Evolutionary conservation across 2,888 invertebrate genomes (phyloP), one percentile per base, ranked within the genome.

Genomic region (Xylota sylvarum): DNA sequence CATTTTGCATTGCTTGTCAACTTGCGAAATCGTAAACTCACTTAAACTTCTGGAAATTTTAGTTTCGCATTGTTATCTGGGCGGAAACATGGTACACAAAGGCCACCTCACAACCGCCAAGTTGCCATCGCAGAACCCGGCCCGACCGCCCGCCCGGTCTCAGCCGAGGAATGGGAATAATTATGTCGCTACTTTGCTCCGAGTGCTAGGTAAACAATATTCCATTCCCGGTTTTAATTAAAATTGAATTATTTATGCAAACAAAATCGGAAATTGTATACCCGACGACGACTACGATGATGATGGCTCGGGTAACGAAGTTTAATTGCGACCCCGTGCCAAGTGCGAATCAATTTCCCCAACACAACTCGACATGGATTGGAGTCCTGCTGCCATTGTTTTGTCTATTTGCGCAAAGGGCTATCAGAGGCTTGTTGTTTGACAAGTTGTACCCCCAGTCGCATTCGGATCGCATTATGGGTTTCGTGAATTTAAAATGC

Each of bases 241-340:
- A 86, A 86, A 86, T 82, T 86, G 86, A 86, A 86, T 86, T 86
- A 86, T 86, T 86, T 86, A 86, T 86, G 82, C 86, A 86, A 86
- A 86, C 82, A 86, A 86, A 86, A 86, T 86, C 86, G 86, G 77
- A 50, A 86, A 86, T 81, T 56, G 81, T 86, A 77, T 64, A 43
- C 19, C 55, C 19, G 69, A 58, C 55, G 32, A 50, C 70, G 60
- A 55, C 55, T 23, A 50, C 64, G 52, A 23, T 46, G 19, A 35
- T 23, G 65, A 50, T 14, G 43, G 19, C 64, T 64, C 17, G 64
- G 67, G 60, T 81, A 81, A 78, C 86, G 62, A 73, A 86, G 86
- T 86, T 86, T 86, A 86, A 82, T 82, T 86, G 81, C 77, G 76
- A 77, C 50, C 43, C 65, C 52, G 65, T 70, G 81, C 52, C 46